A percentile compares a stretch with the other conserved stretches of the same genome.
Evolutionary conservation across 2,113 vertebrate species (phyloP).

Genomic region (Rousettus leschenaultii): DNA sequence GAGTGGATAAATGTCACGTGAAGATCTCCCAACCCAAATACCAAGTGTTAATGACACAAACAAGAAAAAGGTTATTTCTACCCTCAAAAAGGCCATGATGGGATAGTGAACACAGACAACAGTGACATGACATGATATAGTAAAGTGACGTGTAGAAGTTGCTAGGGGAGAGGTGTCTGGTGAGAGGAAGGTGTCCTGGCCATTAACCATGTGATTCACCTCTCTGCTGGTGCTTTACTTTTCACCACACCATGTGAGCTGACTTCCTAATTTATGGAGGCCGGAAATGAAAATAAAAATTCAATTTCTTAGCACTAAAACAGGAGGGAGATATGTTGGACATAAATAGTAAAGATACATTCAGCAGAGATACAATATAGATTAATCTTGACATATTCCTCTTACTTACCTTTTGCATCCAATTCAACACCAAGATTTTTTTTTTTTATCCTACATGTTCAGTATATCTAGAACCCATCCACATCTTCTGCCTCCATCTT

Average conservation of each 20-base stretch:
- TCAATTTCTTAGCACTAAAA: neutral
- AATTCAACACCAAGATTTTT: neutral
- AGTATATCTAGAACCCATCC: neutral
- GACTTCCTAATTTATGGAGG: slow-evolving; percentile 21
- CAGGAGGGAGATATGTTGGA: neutral
- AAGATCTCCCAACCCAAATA: neutral
- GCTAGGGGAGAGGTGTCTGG: neutral
- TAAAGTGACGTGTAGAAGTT: neutral
- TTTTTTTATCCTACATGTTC: neutral
- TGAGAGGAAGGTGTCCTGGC: neutral
- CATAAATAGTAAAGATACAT: neutral
- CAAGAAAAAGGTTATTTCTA: neutral
- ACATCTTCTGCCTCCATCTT: neutral
- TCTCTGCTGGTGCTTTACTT: neutral
- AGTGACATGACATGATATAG: neutral
- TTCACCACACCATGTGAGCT: slow-evolving; percentile 4
- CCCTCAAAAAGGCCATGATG: neutral
- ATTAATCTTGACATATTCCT: neutral
- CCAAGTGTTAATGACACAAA: neutral
- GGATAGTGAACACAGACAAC: neutral
- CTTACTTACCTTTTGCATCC: neutral
- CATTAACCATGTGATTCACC: neutral
- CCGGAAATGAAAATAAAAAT: slow-evolving; percentile 37
- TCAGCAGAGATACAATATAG: neutral
- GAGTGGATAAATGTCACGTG: neutral